Conservation (phyloP, 2,797 vertebrate species). For the Echeneis naucrates region DNA sequence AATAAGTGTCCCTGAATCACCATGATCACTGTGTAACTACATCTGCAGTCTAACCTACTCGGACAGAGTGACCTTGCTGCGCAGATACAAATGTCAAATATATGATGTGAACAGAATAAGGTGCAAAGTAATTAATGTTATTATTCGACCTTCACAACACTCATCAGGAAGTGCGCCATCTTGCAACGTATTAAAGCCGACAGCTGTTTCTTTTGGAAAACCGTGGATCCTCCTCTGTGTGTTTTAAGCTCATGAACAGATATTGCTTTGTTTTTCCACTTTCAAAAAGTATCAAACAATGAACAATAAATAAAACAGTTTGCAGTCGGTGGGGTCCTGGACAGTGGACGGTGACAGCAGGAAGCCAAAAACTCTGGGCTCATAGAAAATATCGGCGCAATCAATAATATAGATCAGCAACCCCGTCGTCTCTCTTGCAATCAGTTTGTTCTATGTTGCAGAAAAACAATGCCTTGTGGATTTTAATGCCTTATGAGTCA, state of each 20-base stretch:
- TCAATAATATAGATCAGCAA: constrained; percentile 20
- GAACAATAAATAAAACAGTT: neutral
- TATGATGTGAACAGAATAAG: neutral
- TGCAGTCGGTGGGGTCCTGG: no score
- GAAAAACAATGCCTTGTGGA: constrained; percentile 14
- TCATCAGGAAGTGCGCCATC: neutral
- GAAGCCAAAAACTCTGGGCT: constrained; percentile 20
- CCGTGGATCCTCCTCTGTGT: neutral
- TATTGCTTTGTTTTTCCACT: neutral
- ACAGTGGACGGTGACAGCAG: constrained; percentile 1
- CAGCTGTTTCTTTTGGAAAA: neutral
- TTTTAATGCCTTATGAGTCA: neutral
- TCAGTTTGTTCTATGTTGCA: neutral
- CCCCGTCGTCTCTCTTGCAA: neutral
- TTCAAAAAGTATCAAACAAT: neutral
- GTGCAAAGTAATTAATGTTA: constrained; percentile 20
- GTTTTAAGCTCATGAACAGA: neutral
- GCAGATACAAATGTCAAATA: constrained; percentile 7
- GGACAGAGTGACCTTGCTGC: no score
- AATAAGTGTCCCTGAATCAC: no score
- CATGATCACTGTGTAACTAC: no score
- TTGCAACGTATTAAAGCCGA: neutral
- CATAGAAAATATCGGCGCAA: constrained; percentile 19
- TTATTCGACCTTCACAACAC: constrained; percentile 36
- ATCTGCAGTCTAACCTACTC: no score